A percentile compares a stretch with the other conserved stretches of the same genome.
These are phyloP conservation scores for Xylocampa areola DNA, from an alignment of 2,888 invertebrate species.

Conservation along the genomic window DNA sequence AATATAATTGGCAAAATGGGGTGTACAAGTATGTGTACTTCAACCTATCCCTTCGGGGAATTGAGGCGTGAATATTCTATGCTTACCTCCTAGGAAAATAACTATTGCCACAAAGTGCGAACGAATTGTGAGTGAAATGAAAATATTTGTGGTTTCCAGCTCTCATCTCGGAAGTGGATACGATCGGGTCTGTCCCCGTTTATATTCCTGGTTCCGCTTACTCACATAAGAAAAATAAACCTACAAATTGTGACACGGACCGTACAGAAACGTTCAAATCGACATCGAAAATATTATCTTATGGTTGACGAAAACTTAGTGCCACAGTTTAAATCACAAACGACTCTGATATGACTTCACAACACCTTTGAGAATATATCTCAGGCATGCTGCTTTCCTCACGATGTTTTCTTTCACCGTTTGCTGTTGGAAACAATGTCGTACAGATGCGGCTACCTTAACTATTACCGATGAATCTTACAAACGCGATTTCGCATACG, in stretches of 20 bases:
- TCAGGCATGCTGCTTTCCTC: too few species aligned
- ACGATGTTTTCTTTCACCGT: too few species aligned
- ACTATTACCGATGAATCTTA: too few species aligned
- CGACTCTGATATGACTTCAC: too few species aligned
- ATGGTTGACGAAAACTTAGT: not conserved
- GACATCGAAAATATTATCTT: conserved; percentile 31
- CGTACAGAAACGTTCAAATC: conserved; percentile 10
- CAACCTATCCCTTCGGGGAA: too few species aligned
- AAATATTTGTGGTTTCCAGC: conserved; percentile 53
- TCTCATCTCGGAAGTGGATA: conserved; percentile 55
- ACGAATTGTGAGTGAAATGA: conserved; percentile 45
- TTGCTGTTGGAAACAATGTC: too few species aligned
- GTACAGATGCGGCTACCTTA: too few species aligned
- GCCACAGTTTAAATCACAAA: not conserved
- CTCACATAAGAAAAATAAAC: conserved; percentile 53
- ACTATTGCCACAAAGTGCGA: conserved; percentile 46
- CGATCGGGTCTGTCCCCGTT: conserved; percentile 47
- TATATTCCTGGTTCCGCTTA: conserved; percentile 47
- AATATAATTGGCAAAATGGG: conserved; percentile 23
- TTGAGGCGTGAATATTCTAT: conserved; percentile 33
- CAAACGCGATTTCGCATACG: too few species aligned
- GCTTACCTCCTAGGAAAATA: conserved; percentile 35
- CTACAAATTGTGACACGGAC: conserved; percentile 34
- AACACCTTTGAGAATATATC: too few species aligned
- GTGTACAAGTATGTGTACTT: conserved; percentile 18